phyloP scores from a whole-genome alignment of 2,113 vertebrate species.

The Gobio gobio region DNA sequence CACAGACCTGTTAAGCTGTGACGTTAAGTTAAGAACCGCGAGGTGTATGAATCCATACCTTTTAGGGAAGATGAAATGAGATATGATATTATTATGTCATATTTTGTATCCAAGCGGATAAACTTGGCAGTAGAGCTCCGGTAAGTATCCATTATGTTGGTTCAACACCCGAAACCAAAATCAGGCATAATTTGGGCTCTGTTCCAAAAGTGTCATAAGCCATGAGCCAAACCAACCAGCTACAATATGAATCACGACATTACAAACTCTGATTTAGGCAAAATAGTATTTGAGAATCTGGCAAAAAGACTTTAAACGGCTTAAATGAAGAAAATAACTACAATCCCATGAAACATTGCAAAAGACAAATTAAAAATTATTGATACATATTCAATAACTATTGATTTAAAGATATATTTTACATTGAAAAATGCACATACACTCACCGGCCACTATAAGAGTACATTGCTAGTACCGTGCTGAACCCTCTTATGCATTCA shows the following conservation, averaged over 20 bases:
- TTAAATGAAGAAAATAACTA: not conserved
- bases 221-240: not conserved
- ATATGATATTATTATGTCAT: not conserved
- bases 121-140: not conserved
- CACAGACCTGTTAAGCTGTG: conserved; percentile 22
- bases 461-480: no score
- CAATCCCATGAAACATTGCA: not conserved
- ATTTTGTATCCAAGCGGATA: conserved; percentile 25
- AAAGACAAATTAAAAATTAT: not conserved
- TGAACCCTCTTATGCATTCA: no score
- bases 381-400: not conserved
- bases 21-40: conserved; percentile 22
- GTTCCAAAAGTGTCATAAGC: not conserved
- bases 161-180: conserved; percentile 6
- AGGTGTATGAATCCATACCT: not conserved
- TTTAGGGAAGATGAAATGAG: not conserved
- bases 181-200: not conserved
- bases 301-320: not conserved
- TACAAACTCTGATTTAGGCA: not conserved
- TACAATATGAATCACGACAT: not conserved
- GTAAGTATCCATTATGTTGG: conserved; percentile 2
- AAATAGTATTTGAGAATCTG: not conserved
- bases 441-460: no score
- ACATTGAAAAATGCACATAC: no score
- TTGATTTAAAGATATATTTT: no score